Percentiles rank a stretch among this genome's conserved stretches.
Evolutionary conservation across 30 jellyfish, hydroid and myxozoan species (phyloP).

Genomic region (Chrysaora quinquecirrha): DNA sequence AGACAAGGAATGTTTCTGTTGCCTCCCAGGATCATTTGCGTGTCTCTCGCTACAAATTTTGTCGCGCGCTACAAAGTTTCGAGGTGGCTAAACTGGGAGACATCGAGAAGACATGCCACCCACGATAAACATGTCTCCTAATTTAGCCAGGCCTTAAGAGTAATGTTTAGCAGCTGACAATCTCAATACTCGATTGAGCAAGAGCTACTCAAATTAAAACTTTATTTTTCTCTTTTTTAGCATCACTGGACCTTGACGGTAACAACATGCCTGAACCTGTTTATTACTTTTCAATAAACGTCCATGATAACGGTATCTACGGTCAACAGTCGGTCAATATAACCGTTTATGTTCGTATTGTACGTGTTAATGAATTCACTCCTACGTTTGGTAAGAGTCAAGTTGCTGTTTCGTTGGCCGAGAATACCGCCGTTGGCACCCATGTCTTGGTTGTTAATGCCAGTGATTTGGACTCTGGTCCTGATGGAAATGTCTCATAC

Average conservation of each 20-base stretch:
- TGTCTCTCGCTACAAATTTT: no score
- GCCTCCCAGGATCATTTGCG: no score
- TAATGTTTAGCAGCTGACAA: no score
- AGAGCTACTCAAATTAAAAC: no score
- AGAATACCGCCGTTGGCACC: slow-evolving; percentile 53
- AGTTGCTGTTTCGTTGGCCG: slow-evolving; percentile 33
- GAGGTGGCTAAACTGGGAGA: no score
- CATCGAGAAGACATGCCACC: no score
- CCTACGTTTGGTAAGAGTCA: slow-evolving; percentile 60
- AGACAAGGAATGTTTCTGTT: no score
- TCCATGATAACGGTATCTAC: slow-evolving; percentile 72
- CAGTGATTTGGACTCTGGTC: slow-evolving; percentile 76
- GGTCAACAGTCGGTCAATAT: slow-evolving; percentile 55
- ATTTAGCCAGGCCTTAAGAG: no score
- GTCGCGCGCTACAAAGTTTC: no score
- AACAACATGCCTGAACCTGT: slow-evolving; percentile 59
- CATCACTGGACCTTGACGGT: slow-evolving; percentile 77
- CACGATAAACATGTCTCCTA: no score
- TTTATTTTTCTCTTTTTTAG: not conserved
- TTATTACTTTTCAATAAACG: slow-evolving; percentile 47
- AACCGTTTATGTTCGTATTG: slow-evolving; percentile 40
- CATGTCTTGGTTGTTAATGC: slow-evolving; percentile 47
- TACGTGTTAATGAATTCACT: slow-evolving; percentile 72
- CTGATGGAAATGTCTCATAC: slow-evolving; percentile 73
- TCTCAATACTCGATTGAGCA: no score